Base-by-base conservation (phyloP, 2,888 invertebrate species). In the Cerceris ruficornis region DNA sequence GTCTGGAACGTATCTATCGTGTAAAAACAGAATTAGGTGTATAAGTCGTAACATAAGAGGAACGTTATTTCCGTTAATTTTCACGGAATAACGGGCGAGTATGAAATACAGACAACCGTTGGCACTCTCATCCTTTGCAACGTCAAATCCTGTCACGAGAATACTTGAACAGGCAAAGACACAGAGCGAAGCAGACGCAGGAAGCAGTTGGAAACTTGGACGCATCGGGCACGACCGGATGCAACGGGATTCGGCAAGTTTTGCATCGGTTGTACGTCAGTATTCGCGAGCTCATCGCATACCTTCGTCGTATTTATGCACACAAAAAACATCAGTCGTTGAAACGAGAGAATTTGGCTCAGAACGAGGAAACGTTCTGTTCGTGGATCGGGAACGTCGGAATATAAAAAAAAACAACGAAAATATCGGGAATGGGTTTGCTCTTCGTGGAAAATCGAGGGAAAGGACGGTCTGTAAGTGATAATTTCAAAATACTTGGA, bases 221-320 rank as follows among this genome's bases (percentile, higher is more conserved):
- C 64, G 70, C 50, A 59, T 65, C 65, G 46, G 59, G 60, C 74
- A 64, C 15, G 54, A 41, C 49, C 70, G 7, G 75, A 70, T 62
- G 70, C 75, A 75, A 75, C 70, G 59, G 70, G 75, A 70, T 75
- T 64, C 65, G 70, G 50, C 11, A 75, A 75, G 70, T 75, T 70
- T 54, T n/a, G 17, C 59, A 41, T 65, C 70, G 46, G 59, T 50
- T 41, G 52, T 52, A 52, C 50, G 42, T 41, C 52, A 50, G 46
- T 4, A 52, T 42, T n/a, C 41, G 46, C 28, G 52, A 50, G 13
- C 1, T 50, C 6, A 11, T 7, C 17, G 11, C 52, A 52, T 52
- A 52, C 13, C 1, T 46, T 11, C 46, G 28, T 28, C 4, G 46
- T 46, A 46, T 46, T 11, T 46, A 46, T 11, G 11, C 5, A 46